Evolutionary conservation across 2,797 vertebrate genomes (phyloP), one percentile per base, ranked within the genome.

Genomic region (Enteromius unitaeniatus): DNA sequence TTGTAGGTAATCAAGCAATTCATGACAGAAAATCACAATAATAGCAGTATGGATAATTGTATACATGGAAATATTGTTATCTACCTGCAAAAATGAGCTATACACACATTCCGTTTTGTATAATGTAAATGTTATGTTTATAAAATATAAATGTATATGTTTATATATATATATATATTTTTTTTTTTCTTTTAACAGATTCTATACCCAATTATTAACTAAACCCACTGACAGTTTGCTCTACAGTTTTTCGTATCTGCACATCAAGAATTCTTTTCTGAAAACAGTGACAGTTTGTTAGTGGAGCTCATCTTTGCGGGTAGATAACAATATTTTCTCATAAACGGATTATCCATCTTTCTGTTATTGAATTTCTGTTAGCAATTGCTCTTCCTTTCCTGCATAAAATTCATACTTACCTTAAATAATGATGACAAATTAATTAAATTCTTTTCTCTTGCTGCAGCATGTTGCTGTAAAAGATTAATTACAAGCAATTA

Each of bases 391-490:
- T 70, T 40, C 26, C 14, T 26, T 49, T 51, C 21, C 14, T 13
- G 40, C 42, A 47, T 15, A 7, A 53, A 42, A 55, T 10, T 21
- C 10, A 58, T 28, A 37, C 47, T 70, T 80, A 7, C 0, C 4
- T 73, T 11, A 34, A 72, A 47, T 47, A 23, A 49, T 79, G 8
- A 62, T 23, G 15, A 31, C 26, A n/a, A n/a, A 81, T 47, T 49
- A 45, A 51, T 60, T 58, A 45, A 78, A 49, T 78, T 34, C 0
- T 15, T 37, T 40, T 51, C 47, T 51, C 67, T 65, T 79, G 68
- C 82, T 84, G 69, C 69, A 81, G 67, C 45, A 34, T 67, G 60
- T 73, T 62, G n/a, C 75, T 60, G 40, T 64, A 78, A 51, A 65
- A 79, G 45, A 65, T 79, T 21, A 49, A 67, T 65, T 51, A 62